Percentiles rank a stretch among this genome's conserved stretches.
phyloP scores from a whole-genome alignment of 2,797 vertebrate species.

The Macropus fuliginosus region DNA sequence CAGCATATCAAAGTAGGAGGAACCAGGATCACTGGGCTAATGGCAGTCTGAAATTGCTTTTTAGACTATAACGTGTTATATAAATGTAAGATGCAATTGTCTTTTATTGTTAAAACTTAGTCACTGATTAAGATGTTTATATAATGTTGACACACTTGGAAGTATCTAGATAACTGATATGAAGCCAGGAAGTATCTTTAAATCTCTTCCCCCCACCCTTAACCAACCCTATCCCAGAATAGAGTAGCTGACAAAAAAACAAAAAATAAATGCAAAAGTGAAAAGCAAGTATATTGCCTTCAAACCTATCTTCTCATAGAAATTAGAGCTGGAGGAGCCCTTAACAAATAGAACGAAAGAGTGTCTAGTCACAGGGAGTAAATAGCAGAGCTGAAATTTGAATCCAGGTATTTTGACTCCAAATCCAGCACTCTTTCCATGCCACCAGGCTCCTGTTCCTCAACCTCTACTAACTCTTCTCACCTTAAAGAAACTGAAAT shows the following conservation, averaged over 20 bases:
- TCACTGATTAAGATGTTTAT: conserved; percentile 31
- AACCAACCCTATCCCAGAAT: not conserved
- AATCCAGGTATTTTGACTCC: not conserved
- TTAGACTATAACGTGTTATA: not conserved
- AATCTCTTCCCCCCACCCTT: not conserved
- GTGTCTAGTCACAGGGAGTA: not conserved
- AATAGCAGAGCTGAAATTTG: not conserved
- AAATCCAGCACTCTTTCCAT: not conserved
- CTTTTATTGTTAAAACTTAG: not conserved
- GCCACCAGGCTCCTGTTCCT: not conserved
- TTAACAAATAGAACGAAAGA: not conserved
- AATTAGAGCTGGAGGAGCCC: not conserved
- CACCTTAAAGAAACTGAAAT: not conserved
- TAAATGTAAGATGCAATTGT: not conserved
- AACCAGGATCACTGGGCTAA: not conserved
- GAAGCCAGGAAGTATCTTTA: not conserved
- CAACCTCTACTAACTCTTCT: not conserved
- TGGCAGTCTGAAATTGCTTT: not conserved
- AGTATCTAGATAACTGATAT: not conserved
- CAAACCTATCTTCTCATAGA: not conserved
- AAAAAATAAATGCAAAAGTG: not conserved
- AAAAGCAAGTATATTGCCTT: not conserved
- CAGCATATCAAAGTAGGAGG: not conserved
- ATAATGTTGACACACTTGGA: conserved; percentile 42
- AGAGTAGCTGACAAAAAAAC: not conserved